Conservation (phyloP, 2,113 vertebrate genomes). For the Tragelaphus imberbis region DNA sequence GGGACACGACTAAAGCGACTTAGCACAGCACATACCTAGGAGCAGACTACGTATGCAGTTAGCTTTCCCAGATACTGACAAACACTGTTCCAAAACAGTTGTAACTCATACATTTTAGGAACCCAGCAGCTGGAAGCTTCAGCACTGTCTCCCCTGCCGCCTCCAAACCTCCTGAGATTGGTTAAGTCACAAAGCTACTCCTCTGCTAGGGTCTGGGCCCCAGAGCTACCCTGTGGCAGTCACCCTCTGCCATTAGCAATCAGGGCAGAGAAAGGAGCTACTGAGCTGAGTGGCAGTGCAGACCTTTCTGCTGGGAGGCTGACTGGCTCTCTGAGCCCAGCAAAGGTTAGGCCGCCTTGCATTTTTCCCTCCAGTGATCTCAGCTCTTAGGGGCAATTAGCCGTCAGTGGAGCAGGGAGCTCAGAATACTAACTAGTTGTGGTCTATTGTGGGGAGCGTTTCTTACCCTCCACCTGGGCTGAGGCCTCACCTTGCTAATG, state of each 20-base stretch:
- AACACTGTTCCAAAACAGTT: not conserved
- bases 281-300: not conserved
- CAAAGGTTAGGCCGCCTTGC: conserved; percentile 70
- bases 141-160: not conserved
- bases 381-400: conserved; percentile 79
- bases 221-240: not conserved
- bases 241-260: conserved; percentile 5
- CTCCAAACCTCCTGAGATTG: not conserved
- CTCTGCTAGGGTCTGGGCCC: not conserved
- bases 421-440: conserved; percentile 68
- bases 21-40: not conserved
- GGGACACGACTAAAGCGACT: not conserved
- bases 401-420: conserved; percentile 37
- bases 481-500: not conserved
- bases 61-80: not conserved
- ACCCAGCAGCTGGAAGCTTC: not conserved
- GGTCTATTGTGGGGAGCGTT: not conserved
- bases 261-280: not conserved
- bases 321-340: conserved; percentile 48
- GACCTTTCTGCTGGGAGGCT: not conserved
- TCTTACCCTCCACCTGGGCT: not conserved
- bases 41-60: not conserved
- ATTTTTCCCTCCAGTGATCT: conserved; percentile 77
- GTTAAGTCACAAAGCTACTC: not conserved
- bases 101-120: not conserved